Conservation (phyloP, 1,140 invertebrate species). For the Drosophila erecta region DNA sequence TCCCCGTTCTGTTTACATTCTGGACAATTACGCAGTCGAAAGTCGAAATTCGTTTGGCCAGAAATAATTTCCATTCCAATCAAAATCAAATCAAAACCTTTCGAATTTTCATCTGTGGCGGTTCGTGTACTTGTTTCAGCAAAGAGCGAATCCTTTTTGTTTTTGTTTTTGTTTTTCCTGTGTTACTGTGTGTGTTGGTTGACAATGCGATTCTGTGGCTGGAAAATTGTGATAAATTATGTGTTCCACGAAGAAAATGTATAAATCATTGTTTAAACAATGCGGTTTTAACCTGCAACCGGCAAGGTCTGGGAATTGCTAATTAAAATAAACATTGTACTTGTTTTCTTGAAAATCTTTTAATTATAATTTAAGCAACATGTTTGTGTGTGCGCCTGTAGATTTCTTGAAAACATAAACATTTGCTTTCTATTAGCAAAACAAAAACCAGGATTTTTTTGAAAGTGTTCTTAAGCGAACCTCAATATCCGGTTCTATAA, state of each 20-base stretch:
- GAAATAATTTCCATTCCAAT: constrained; percentile 32
- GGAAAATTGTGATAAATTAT: constrained; percentile 1
- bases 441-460: background rate
- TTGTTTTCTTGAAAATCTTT: constrained; percentile 4
- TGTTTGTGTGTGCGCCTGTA: constrained; percentile 1
- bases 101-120: constrained; percentile 17
- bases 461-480: too few relatives aligned
- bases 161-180: background rate
- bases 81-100: constrained; percentile 34
- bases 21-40: constrained; percentile 75
- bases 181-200: background rate
- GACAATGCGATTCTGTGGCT: background rate
- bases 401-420: constrained; percentile 1
- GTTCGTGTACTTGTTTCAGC: constrained; percentile 5
- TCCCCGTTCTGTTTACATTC: constrained; percentile 64
- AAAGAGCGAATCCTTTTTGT: constrained; percentile 2
- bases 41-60: constrained; percentile 28
- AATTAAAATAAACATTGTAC: constrained; percentile 25
- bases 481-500: too few relatives aligned
- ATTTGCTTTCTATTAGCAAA: background rate
- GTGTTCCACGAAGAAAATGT: constrained; percentile 1
- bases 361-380: constrained; percentile 4
- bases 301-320: constrained; percentile 9
- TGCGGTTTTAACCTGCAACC: constrained; percentile 2
- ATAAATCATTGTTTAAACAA: constrained; percentile 2